Evolutionary conservation across 2,113 vertebrate genomes (phyloP).

Genomic region (Hiodon alosoides): DNA sequence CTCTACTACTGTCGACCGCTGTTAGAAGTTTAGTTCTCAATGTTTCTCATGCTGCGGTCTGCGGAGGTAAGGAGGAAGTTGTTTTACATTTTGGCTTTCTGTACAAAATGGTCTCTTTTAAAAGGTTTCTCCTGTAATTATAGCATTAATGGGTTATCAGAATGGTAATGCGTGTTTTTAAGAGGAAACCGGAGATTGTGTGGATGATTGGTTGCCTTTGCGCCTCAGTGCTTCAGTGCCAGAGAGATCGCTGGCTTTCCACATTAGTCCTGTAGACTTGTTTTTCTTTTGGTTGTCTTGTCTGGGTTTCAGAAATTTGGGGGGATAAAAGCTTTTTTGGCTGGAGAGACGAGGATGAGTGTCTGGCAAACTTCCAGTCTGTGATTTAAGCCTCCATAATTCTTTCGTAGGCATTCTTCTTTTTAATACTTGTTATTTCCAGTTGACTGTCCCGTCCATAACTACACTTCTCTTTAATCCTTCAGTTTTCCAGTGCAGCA

Average conservation of each 20-base stretch:
- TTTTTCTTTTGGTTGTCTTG: conserved; percentile 44
- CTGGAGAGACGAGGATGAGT: conserved; percentile 46
- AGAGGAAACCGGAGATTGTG: conserved; percentile 1
- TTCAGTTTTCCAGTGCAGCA: too few species aligned
- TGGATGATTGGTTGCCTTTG: background rate
- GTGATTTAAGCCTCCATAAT: conserved; percentile 55
- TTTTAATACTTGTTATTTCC: background rate
- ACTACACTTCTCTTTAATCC: background rate
- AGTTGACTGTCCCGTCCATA: background rate
- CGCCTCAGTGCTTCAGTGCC: background rate
- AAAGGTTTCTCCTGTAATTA: background rate
- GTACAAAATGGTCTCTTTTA: background rate
- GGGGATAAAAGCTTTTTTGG: conserved; percentile 84
- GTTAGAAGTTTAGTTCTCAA: too few species aligned
- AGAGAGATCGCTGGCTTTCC: background rate
- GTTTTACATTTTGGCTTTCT: too few species aligned
- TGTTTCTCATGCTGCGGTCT: too few species aligned
- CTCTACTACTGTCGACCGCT: too few species aligned
- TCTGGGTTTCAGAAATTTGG: conserved; percentile 62
- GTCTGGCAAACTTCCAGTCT: conserved; percentile 15
- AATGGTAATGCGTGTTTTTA: conserved; percentile 2
- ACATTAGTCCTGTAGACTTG: conserved; percentile 28
- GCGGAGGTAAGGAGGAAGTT: too few species aligned
- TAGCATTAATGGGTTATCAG: background rate
- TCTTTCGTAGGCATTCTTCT: conserved; percentile 6